Evolutionary conservation across 1,140 invertebrate species (phyloP).

Genomic region (Caenorhabditis brenneri): DNA sequence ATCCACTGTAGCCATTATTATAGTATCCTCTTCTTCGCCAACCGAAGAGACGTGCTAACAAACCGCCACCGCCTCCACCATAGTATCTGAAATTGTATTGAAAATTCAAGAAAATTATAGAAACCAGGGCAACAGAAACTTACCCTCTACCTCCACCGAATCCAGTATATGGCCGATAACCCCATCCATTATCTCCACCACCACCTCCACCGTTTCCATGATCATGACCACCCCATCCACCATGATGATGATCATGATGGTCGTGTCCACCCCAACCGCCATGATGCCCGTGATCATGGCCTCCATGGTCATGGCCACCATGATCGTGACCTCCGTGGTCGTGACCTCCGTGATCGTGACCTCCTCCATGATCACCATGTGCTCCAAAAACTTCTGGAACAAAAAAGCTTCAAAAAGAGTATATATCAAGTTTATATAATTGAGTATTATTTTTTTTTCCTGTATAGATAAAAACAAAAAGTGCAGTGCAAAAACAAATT

Average conservation of each 20-base stretch:
- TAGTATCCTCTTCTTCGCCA: constrained; percentile 16
- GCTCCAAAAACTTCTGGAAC: background rate
- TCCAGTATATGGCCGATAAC: constrained; percentile 16
- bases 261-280: background rate
- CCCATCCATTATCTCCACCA: background rate
- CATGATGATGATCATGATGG: constrained; percentile 11
- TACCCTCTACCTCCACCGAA: background rate
- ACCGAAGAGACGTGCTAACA: background rate
- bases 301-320: background rate
- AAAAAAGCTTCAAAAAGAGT: too few species aligned
- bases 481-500: too few species aligned
- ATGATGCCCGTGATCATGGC: too few species aligned
- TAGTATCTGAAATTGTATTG: background rate
- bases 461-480: too few species aligned
- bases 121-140: background rate
- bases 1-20: background rate
- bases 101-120: too few species aligned
- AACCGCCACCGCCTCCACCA: background rate
- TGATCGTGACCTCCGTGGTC: constrained; percentile 4
- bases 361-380: background rate
- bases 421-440: too few species aligned
- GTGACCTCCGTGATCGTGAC: background rate
- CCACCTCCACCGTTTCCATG: background rate
- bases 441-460: too few species aligned
- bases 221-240: background rate